Conservation (phyloP, 2,888 invertebrate species). For the Xylocampa areola region DNA sequence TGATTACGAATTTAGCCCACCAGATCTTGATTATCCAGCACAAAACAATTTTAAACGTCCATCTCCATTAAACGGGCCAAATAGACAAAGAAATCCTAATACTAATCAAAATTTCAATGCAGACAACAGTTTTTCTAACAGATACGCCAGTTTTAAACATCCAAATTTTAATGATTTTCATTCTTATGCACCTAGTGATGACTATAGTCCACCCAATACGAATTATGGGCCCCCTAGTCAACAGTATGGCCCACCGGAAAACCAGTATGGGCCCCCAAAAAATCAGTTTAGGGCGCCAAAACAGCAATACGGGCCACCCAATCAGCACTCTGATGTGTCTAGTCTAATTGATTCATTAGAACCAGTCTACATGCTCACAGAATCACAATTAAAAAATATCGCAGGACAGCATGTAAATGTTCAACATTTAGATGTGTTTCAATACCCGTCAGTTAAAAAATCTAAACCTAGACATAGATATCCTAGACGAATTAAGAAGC, state of each 20-base stretch:
- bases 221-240: conserved; percentile 32
- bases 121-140: conserved; percentile 32
- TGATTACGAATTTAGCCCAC: conserved; percentile 62
- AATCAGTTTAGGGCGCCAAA: conserved; percentile 15
- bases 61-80: conserved; percentile 4
- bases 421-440: conserved; percentile 79
- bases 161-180: conserved; percentile 47
- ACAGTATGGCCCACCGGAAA: conserved; percentile 26
- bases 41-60: conserved; percentile 34
- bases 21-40: conserved; percentile 51
- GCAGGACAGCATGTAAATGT: conserved; percentile 80
- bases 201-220: conserved; percentile 21
- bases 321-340: conserved; percentile 34
- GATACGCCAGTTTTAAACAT: conserved; percentile 40
- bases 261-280: conserved; percentile 34
- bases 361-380: conserved; percentile 82
- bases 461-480: conserved; percentile 63
- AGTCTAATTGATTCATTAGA: conserved; percentile 64
- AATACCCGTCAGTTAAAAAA: conserved; percentile 58
- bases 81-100: conserved; percentile 20
- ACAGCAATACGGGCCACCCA: conserved; percentile 38
- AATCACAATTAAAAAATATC: conserved; percentile 77
- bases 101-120: conserved; percentile 18
- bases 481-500: conserved; percentile 62
- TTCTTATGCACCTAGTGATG: conserved; percentile 17